Evolutionary conservation across 2,113 vertebrate genomes (phyloP).

Genomic region (Silurus meridionalis): DNA sequence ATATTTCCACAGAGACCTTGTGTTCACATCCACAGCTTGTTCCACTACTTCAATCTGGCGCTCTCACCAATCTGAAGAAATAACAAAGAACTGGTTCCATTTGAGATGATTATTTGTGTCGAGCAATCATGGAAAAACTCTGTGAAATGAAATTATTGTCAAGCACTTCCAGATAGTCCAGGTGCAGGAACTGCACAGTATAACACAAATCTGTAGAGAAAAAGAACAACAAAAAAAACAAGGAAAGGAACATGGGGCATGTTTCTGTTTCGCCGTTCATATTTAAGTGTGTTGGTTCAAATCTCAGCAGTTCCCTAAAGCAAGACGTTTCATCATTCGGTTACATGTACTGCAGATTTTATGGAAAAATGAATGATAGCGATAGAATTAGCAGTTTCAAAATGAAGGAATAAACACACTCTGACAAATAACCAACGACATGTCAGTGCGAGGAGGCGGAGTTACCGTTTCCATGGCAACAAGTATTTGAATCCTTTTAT

Average conservation of each 20-base stretch:
- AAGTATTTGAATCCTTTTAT: not conserved
- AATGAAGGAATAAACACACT: not conserved
- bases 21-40: not conserved
- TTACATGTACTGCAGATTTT: not conserved
- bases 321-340: not conserved
- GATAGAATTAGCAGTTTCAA: not conserved
- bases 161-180: conserved; percentile 24
- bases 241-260: too few species aligned
- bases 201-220: not conserved
- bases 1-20: conserved; percentile 24
- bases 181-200: not conserved
- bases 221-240: not conserved
- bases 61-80: conserved; percentile 16
- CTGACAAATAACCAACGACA: not conserved
- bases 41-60: conserved; percentile 21
- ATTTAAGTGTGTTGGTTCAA: not conserved
- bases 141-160: conserved; percentile 17
- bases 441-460: not conserved
- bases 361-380: not conserved
- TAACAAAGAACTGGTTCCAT: not conserved
- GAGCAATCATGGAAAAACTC: conserved; percentile 30
- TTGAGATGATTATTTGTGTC: conserved; percentile 10
- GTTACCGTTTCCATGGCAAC: not conserved
- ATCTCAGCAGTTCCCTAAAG: not conserved
- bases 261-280: too few species aligned